These are phyloP conservation scores for Eupithecia vulgata DNA, from an alignment of 2,888 invertebrate genomes.

Conservation along the genomic window DNA sequence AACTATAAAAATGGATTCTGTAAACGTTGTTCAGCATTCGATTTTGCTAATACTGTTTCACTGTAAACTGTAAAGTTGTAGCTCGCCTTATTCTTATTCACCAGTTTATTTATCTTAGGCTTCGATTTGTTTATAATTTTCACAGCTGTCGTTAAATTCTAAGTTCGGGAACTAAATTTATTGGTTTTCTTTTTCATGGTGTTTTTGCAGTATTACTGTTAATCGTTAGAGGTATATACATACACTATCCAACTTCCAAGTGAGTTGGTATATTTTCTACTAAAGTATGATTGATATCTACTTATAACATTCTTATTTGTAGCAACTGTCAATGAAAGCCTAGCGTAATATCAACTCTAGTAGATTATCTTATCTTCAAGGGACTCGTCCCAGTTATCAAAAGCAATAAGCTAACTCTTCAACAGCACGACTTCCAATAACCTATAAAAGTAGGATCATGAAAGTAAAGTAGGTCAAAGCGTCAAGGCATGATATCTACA, in stretches of 20 bases:
- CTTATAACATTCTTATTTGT: not conserved
- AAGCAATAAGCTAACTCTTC: not conserved
- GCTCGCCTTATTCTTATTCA: not conserved
- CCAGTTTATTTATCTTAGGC: not conserved
- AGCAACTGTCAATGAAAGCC: not conserved
- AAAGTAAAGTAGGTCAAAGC: slow-evolving; percentile 2
- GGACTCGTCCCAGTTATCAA: not conserved
- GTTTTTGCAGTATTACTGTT: not conserved
- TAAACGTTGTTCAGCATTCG: slow-evolving; percentile 59
- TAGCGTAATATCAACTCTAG: not conserved
- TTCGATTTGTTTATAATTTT: not conserved
- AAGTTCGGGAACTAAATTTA: not conserved
- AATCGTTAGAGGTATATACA: not conserved
- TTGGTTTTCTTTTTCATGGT: not conserved
- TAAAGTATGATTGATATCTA: slow-evolving; percentile 1
- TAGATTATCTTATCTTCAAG: not conserved
- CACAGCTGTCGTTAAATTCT: not conserved
- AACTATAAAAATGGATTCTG: slow-evolving; percentile 78
- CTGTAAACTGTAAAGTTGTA: slow-evolving; percentile 35
- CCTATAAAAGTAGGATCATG: not conserved
- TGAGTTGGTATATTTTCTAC: not conserved
- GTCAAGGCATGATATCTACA: not conserved
- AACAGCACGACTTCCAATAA: not conserved
- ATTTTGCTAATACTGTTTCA: slow-evolving; percentile 49
- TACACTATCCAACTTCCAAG: not conserved